These are phyloP conservation scores for Helicoverpa assulta DNA, from an alignment of 2,888 invertebrate species.

Conservation along the genomic window DNA sequence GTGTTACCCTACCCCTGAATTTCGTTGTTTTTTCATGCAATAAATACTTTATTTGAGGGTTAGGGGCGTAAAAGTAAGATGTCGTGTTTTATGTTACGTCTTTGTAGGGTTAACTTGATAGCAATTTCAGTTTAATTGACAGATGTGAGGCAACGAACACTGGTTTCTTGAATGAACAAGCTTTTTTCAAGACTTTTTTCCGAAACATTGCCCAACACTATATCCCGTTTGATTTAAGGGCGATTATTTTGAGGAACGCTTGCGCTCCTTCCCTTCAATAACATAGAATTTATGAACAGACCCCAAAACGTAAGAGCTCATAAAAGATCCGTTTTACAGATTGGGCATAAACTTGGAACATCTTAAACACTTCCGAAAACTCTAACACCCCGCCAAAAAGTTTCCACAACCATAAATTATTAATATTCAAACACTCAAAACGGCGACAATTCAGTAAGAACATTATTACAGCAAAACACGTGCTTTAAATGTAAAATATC, in stretches of 20 bases:
- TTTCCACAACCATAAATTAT: conserved; percentile 50
- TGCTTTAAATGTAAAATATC: conserved; percentile 77
- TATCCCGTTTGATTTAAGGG: not conserved
- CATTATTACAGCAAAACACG: conserved; percentile 60
- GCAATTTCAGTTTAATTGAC: conserved; percentile 43
- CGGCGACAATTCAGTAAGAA: conserved; percentile 41
- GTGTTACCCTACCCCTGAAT: conserved; percentile 55
- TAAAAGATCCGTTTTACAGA: conserved; percentile 38
- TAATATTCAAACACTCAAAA: conserved; percentile 43
- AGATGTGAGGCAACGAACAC: conserved; percentile 3
- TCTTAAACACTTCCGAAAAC: conserved; percentile 41
- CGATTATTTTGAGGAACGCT: not conserved
- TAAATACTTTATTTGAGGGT: conserved; percentile 69
- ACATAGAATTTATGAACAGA: not conserved
- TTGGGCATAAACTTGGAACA: conserved; percentile 29
- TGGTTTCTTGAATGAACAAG: not conserved
- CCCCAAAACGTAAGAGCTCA: conserved; percentile 12
- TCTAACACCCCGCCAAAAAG: conserved; percentile 49
- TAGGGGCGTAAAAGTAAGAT: conserved; percentile 52
- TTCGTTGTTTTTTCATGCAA: conserved; percentile 65
- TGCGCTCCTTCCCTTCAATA: not conserved
- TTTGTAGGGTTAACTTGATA: conserved; percentile 31
- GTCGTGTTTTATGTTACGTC: conserved; percentile 46
- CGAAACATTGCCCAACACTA: not conserved
- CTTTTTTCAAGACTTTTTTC: not conserved